Conservation (phyloP, 2,113 vertebrate genomes). For the Forbesichthys agassizii region DNA sequence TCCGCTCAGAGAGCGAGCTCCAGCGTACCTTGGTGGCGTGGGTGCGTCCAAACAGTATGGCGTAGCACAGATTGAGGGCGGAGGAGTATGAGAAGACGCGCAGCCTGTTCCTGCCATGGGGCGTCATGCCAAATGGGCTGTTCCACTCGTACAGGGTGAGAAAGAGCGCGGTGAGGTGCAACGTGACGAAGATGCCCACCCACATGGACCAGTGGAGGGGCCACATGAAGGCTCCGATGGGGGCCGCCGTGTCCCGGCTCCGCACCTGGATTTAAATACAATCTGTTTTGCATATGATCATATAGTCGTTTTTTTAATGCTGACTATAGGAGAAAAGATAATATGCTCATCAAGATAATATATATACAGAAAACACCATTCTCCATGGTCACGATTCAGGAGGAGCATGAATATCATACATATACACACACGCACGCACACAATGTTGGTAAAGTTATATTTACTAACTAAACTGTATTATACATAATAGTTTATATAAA, state of each 20-base stretch:
- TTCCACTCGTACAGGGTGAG: constrained; percentile 97
- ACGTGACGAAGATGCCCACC: constrained; percentile 92
- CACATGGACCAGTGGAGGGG: constrained; percentile 98
- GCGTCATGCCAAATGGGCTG: constrained; percentile 95
- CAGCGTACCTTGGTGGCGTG: constrained; percentile 88
- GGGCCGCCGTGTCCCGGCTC: constrained; percentile 86
- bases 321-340: no score
- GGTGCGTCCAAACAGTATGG: constrained; percentile 93
- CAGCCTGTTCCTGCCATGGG: constrained; percentile 87
- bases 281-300: not conserved
- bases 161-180: constrained; percentile 91
- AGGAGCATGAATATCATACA: not conserved
- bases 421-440: not conserved
- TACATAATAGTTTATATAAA: no score
- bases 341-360: no score
- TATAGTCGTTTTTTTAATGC: not conserved
- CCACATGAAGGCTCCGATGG: constrained; percentile 96
- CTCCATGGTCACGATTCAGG: no score
- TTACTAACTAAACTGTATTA: no score
- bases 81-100: constrained; percentile 97
- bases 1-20: not conserved
- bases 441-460: constrained; percentile 1
- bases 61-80: constrained; percentile 95
- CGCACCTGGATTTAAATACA: constrained; percentile 74
- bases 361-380: no score